Evolutionary conservation across 2,888 invertebrate species (phyloP), one percentile per base, ranked within the genome.

Genomic region (Drosophila testacea): DNA sequence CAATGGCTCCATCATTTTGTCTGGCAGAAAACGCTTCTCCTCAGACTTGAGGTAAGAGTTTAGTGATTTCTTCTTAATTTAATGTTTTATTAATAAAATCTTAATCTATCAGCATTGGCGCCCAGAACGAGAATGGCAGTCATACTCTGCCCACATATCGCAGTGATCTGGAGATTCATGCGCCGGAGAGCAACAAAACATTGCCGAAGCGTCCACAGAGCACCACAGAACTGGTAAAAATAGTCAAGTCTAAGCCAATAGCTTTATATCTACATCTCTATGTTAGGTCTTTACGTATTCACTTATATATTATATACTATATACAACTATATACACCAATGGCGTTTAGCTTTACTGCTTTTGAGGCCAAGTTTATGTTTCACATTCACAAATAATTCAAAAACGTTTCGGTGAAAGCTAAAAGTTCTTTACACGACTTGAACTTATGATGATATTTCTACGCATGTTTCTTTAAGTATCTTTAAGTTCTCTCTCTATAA

Each of bases 101-200:
- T 22, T 1, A 30, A 0, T 6, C 4, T 61, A 69, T 7, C 22
- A 92, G 91, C 68, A 92, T 91, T 88, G 92, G 91, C 2, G 92
- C 84, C 39, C 92, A 89, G 70, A 92, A 92, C 56, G 92, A 92
- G 50, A 87, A 90, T 13, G 90, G 90, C 10, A 89, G 90, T 28
- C 89, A 90, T 22, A 89, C 91, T 0, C 83, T 94, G 51, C 93
- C 94, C 1, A 93, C 93, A 1, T 94, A 95, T 90, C 91, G 94
- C 68, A 94, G 94, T 81, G 95, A 95, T 85, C 93, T 94, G 82
- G 95, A 95, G 89, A 95, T 95, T 46, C 95, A 95, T 85, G 94
- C 94, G 0, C 94, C 94, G 0, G 94, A 95, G 77, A 89, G 57
- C 72, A 87, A 83, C 80, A 93, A 94, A 69, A 93, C 93, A 65